Base-by-base conservation (phyloP, 2,797 vertebrate genomes). In the Malurus leucopterus region DNA sequence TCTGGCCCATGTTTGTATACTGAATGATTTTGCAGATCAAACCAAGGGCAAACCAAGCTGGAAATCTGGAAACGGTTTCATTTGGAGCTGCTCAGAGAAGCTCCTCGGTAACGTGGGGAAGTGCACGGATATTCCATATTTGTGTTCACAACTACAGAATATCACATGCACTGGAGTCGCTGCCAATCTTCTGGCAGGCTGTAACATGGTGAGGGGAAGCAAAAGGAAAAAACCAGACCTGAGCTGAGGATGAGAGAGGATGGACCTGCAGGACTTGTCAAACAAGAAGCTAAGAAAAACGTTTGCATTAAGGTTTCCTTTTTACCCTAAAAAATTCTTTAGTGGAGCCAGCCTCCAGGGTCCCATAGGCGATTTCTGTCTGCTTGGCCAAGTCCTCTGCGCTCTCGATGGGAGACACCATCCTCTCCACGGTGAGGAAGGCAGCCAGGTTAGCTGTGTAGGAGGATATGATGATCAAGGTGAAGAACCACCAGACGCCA, bases 401-500 rank as follows among this genome's bases (percentile, higher is more conserved):
- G 16, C 99, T 99, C 96, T 99, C 99, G 4, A 99, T 99, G 91
- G 99, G 99, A 34, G 99, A 99, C 94, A 99, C 99, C 99, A 99
- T 99, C 96, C 99, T 98, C 95, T 99, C 99, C 92, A 99, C 99
- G 0, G 99, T 99, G 95, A 99, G 98, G 96, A 99, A 99, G 94
- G 99, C 99, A 32, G 99, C 99, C 97, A 99, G 96, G 95, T 99
- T 99, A 94, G 99, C 99, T 82, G 99, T 99, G 93, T 99, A 99
- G 84, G 99, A 99, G 16, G 99, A 99, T 95, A 99, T 99, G 98
- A 99, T 99, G 98, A 99, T 99, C 96, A 99, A 97, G 84, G 99
- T 99, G 97, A 99, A 99, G 98, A 99, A 99, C 99, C 99, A 99
- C 99, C 99, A 99, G 92, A 99, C 99, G 2, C 99, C 99, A 55